phyloP scores from a whole-genome alignment of 2,113 vertebrate genomes.

The Siphamia tubifer region DNA sequence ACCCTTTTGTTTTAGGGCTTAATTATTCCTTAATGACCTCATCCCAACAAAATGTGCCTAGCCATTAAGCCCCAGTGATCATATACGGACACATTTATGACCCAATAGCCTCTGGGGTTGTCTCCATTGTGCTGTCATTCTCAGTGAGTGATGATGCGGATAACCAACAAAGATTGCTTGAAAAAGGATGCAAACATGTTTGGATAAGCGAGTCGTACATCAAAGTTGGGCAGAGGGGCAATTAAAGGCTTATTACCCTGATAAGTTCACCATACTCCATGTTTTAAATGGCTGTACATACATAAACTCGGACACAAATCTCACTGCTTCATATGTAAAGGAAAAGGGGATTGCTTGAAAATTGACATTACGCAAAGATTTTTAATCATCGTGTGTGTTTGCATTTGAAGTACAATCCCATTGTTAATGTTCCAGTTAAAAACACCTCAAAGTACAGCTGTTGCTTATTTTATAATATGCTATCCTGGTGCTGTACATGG shows the following conservation, averaged over 20 bases:
- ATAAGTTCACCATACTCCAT: slow-evolving; percentile 2
- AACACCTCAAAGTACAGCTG: slow-evolving; percentile 7
- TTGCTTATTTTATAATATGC: slow-evolving; percentile 11
- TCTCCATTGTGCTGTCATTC: slow-evolving; percentile 70
- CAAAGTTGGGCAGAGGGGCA: slow-evolving; percentile 42
- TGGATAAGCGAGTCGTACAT: slow-evolving; percentile 62
- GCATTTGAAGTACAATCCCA: slow-evolving; percentile 1
- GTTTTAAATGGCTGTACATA: slow-evolving; percentile 7
- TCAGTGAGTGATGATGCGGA: slow-evolving; percentile 64
- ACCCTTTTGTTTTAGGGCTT: slow-evolving; percentile 73
- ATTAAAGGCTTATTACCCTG: slow-evolving; percentile 52
- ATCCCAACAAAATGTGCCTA: slow-evolving; percentile 66
- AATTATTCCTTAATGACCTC: slow-evolving; percentile 78
- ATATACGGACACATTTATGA: slow-evolving; percentile 70
- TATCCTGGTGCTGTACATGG: slow-evolving; percentile 41
- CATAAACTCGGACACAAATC: not conserved
- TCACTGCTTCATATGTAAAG: not conserved
- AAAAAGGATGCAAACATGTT: slow-evolving; percentile 68
- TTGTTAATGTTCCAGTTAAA: not conserved
- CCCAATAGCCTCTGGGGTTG: slow-evolving; percentile 60
- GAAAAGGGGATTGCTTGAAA: not conserved
- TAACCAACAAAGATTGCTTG: slow-evolving; percentile 57
- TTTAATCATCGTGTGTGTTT: not conserved
- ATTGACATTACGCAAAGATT: not conserved
- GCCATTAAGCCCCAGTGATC: slow-evolving; percentile 63